phyloP scores from a whole-genome alignment of 2,113 vertebrate genomes.

The Hemiprocne comata region DNA sequence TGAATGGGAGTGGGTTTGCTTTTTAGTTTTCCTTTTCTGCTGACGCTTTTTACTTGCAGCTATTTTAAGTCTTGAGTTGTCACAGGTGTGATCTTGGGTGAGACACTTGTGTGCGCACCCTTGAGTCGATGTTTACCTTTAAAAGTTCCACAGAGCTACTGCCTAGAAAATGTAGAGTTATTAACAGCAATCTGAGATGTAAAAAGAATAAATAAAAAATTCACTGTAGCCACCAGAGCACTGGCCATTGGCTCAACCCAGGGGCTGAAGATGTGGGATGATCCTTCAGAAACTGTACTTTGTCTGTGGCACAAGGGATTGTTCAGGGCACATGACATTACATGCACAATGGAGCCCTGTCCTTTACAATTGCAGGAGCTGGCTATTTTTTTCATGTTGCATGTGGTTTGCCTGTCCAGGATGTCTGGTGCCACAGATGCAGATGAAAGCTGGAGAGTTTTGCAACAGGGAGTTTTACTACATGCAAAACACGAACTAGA shows the following conservation, averaged over 20 bases:
- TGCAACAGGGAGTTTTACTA: neutral
- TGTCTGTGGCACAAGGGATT: neutral
- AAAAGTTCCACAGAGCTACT: neutral
- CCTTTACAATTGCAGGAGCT: neutral
- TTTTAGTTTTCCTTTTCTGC: neutral
- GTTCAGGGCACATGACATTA: accelerated
- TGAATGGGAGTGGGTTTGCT: neutral
- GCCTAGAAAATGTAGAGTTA: neutral
- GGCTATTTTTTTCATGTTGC: neutral
- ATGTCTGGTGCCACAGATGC: neutral
- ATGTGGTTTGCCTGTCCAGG: accelerated
- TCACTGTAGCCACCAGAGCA: neutral
- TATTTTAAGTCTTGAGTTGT: neutral
- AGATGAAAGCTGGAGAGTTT: neutral
- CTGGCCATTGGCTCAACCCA: neutral
- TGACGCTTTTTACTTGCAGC: neutral
- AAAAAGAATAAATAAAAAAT: neutral
- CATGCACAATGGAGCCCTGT: neutral
- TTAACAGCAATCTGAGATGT: neutral
- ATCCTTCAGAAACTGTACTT: neutral
- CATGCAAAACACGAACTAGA: neutral
- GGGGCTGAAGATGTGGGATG: neutral
- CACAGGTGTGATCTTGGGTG: accelerated
- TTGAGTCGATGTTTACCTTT: neutral
- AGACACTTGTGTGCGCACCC: neutral